A percentile compares a stretch with the other conserved stretches of the same genome.
These are phyloP conservation scores for Trichomalopsis sarcophagae DNA, from an alignment of 1,140 invertebrate genomes.

Conservation along the genomic window DNA sequence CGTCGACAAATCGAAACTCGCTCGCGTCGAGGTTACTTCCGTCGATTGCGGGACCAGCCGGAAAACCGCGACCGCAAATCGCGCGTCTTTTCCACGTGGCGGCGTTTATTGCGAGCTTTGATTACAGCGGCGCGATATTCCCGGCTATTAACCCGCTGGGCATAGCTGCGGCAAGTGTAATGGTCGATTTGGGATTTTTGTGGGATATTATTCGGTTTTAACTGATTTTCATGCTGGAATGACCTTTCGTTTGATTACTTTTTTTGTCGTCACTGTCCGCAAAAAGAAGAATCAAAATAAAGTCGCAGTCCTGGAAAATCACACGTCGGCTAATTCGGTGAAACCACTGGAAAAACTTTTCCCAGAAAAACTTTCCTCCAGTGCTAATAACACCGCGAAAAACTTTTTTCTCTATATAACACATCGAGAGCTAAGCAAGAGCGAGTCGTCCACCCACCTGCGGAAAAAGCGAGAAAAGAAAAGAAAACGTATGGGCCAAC, in stretches of 20 bases:
- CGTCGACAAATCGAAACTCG: neutral
- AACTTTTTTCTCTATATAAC: neutral
- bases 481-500: conserved; percentile 1
- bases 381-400: neutral
- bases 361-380: neutral
- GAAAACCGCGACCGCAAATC: neutral
- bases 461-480: conserved; percentile 15
- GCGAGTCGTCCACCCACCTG: neutral
- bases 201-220: too few species aligned
- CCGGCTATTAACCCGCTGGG: neutral
- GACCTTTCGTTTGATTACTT: too few species aligned
- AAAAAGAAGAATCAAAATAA: neutral
- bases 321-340: neutral
- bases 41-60: neutral
- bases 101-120: neutral
- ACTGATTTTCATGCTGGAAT: too few species aligned
- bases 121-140: neutral
- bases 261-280: too few species aligned
- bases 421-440: neutral
- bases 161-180: neutral
- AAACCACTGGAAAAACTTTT: neutral
- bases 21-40: neutral
- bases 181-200: too few species aligned
- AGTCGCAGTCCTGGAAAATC: conserved; percentile 10
- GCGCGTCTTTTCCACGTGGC: neutral